Conservation (phyloP, 2,888 invertebrate genomes). For the Gari tellinella region DNA sequence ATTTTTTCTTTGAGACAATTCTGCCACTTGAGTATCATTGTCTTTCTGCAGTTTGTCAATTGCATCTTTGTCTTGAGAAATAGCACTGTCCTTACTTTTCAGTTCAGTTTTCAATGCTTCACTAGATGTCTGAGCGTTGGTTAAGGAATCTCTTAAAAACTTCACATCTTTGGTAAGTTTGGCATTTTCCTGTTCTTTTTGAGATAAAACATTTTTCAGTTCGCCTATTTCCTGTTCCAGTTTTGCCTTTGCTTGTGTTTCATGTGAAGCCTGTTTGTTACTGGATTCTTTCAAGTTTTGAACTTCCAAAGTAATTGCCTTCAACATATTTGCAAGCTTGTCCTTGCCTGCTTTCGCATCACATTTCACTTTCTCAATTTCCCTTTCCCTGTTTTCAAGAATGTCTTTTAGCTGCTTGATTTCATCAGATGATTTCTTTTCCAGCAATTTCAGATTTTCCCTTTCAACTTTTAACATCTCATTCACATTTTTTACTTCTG, state of each 20-base stretch:
- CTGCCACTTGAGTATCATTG: conserved; percentile 38
- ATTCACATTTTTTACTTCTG: conserved; percentile 43
- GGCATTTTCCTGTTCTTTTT: conserved; percentile 43
- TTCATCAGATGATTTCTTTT: conserved; percentile 51
- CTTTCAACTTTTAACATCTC: conserved; percentile 51
- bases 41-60: conserved; percentile 48
- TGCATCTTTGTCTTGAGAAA: conserved; percentile 38
- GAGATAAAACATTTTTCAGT: conserved; percentile 25
- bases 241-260: conserved; percentile 50
- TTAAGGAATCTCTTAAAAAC: conserved; percentile 52
- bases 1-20: conserved; percentile 23
- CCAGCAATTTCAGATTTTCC: conserved; percentile 56
- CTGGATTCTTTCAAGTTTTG: conserved; percentile 52
- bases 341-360: conserved; percentile 48
- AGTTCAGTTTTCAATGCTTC: conserved; percentile 54
- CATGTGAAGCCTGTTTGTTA: conserved; percentile 44
- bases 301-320: conserved; percentile 44
- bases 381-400: conserved; percentile 65
- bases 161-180: conserved; percentile 56
- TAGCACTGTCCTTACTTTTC: conserved; percentile 43
- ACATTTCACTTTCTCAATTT: conserved; percentile 50
- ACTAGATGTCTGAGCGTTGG: conserved; percentile 54
- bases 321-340: conserved; percentile 42
- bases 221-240: conserved; percentile 51
- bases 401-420: conserved; percentile 55